Evolutionary conservation across 2,797 vertebrate species (phyloP), one percentile per base, ranked within the genome.

Genomic region (Bovichtus variegatus): DNA sequence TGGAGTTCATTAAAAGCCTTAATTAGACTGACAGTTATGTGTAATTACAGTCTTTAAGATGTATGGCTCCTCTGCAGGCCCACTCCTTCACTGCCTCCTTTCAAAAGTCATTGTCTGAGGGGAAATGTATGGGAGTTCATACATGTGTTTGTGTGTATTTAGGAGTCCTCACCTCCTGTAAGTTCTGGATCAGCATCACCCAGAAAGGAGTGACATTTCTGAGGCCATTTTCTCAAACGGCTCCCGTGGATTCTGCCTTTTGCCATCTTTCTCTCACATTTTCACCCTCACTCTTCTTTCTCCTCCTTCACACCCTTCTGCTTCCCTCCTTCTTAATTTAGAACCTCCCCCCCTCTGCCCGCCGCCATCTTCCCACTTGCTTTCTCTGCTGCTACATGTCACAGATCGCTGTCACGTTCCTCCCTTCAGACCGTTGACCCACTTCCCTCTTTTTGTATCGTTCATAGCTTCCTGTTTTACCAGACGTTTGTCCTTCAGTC

Each of bases 1-100:
- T 80, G 69, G 91, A 91, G 91, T 94, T 95, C 93, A 94, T 95
- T 94, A 94, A 91, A 93, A 91, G 87, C 91, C 74, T 93, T 95
- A 95, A 95, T 95, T 95, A 95, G 92, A 91, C 84, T 89, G 93
- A 93, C 93, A 91, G 89, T 91, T 93, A 85, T 89, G 92, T 94
- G 89, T 94, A 94, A 95, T 95, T 95, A 94, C 92, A 93, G 92
- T 91, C 90, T 94, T 94, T 94, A 94, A 92, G 90, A 95, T 89
- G 92, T 89, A 91, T 88, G 76, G 88, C 88, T 91, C 71, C 81
- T 86, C 87, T 74, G 87, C 87, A 78, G 71, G 83, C 87, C 87
- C 90, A 74, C 89, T 87, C 84, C 72, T 76, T 89, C 78, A 78
- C 89, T 78, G 72, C 81, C 87, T 88, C 69, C 71, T 71, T 78